Evolutionary conservation across 2,797 vertebrate species (phyloP).

Genomic region (Ammospiza maritima): DNA sequence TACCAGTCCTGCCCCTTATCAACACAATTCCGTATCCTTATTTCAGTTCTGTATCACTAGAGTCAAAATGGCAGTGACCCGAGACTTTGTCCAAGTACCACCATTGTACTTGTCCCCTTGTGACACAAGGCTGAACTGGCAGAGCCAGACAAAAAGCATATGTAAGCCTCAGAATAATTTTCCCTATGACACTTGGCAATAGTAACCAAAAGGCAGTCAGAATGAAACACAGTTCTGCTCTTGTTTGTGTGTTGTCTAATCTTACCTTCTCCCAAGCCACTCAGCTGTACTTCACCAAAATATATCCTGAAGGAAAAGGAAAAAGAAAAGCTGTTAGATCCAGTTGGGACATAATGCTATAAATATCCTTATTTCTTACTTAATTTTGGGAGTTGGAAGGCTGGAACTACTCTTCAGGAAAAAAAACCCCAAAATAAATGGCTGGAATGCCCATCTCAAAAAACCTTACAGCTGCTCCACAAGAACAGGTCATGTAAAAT

Average conservation of each 20-base stretch:
- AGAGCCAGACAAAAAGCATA: not conserved
- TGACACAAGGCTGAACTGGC: not conserved
- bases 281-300: constrained; percentile 96
- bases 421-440: not conserved
- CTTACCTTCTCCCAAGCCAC: constrained; percentile 95
- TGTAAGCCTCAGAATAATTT: not conserved
- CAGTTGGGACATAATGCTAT: not conserved
- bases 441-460: not conserved
- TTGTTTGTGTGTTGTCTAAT: not conserved
- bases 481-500: not conserved
- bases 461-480: not conserved
- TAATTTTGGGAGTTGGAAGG: not conserved
- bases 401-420: not conserved
- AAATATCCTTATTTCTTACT: not conserved
- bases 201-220: not conserved
- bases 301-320: constrained; percentile 86
- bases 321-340: constrained; percentile 19
- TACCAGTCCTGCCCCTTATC: not conserved
- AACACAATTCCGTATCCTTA: not conserved
- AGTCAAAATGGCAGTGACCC: not conserved
- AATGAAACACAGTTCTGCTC: not conserved
- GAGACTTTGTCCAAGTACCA: not conserved
- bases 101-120: not conserved
- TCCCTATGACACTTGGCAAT: not conserved
- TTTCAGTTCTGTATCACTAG: not conserved